Conservation (phyloP, 2,113 vertebrate species). For the Urocolius indicus region DNA sequence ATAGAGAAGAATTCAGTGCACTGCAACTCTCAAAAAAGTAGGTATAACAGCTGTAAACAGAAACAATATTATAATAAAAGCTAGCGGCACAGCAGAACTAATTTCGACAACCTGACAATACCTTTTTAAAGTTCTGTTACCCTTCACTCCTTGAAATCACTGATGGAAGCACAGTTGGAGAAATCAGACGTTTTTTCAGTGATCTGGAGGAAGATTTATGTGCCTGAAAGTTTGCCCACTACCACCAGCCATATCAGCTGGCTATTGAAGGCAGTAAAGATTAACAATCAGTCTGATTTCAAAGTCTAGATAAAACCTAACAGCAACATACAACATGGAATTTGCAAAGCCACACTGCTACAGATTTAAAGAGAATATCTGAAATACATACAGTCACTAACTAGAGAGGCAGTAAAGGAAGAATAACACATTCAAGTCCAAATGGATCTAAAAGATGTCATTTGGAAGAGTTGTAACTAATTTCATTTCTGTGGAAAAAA, state of each 20-base stretch:
- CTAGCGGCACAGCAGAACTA: background rate
- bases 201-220: background rate
- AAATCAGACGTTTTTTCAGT: background rate
- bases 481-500: background rate
- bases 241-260: background rate
- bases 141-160: background rate
- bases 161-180: background rate
- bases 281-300: background rate
- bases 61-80: background rate
- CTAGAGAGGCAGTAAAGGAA: background rate
- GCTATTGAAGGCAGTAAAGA: background rate
- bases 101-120: background rate
- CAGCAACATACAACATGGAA: background rate
- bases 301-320: background rate
- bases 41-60: background rate
- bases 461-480: background rate
- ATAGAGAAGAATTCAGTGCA: background rate
- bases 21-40: background rate
- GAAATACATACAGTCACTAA: background rate
- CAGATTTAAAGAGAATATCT: background rate
- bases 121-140: background rate
- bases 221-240: background rate
- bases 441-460: background rate
- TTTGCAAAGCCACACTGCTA: background rate
- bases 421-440: background rate